These are phyloP conservation scores for Calameuta filiformis DNA, from an alignment of 2,888 invertebrate genomes.

Conservation along the genomic window DNA sequence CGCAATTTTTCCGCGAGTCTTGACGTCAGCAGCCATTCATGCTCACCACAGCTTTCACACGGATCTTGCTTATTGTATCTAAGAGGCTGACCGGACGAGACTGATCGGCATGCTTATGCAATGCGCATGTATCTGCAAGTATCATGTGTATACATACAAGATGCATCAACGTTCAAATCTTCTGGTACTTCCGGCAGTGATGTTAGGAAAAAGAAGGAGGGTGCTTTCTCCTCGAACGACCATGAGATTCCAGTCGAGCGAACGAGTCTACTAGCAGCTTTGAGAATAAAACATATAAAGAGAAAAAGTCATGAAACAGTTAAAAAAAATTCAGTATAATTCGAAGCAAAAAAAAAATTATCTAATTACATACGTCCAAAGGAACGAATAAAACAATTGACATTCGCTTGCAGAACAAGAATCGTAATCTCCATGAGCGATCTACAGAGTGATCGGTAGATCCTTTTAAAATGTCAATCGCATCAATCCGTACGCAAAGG, in stretches of 20 bases:
- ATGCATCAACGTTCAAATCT: background rate
- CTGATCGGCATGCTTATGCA: background rate
- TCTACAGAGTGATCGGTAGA: background rate
- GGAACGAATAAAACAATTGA: background rate
- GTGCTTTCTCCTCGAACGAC: background rate
- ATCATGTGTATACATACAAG: background rate
- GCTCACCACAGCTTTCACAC: conserved; percentile 59
- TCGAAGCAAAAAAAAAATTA: background rate
- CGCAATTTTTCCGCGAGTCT: conserved; percentile 61
- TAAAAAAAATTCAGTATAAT: background rate
- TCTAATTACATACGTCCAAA: background rate
- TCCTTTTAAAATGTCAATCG: background rate
- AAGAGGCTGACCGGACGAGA: conserved; percentile 30
- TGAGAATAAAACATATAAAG: background rate
- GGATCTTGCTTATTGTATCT: conserved; percentile 57
- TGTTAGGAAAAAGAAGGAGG: background rate
- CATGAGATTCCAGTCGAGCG: background rate
- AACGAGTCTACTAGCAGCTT: background rate
- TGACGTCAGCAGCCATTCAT: conserved; percentile 63
- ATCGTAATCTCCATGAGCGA: background rate
- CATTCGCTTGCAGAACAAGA: background rate
- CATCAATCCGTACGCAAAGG: background rate
- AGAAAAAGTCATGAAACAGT: too few species aligned
- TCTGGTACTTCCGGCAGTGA: background rate
- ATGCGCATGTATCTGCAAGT: background rate